phyloP scores from a whole-genome alignment of 2,797 vertebrate genomes.

The Gephyroberyx darwinii region DNA sequence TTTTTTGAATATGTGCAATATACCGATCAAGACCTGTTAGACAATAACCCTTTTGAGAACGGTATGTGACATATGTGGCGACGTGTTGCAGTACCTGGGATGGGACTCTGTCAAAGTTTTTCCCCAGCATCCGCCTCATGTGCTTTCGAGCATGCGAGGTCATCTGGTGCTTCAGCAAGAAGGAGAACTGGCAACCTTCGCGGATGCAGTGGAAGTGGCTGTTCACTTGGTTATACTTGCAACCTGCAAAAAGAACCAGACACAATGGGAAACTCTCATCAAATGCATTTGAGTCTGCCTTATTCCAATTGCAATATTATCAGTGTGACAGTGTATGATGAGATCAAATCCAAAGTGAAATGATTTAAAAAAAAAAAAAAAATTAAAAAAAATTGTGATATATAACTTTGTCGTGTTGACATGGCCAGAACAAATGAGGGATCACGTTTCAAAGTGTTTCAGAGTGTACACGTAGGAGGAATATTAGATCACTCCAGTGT shows the following conservation, averaged over 20 bases:
- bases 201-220: conserved; percentile 99
- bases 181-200: conserved; percentile 99
- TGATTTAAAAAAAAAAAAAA: conserved; percentile 16
- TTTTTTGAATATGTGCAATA: conserved; percentile 33
- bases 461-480: conserved; percentile 78
- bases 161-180: conserved; percentile 99
- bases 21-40: conserved; percentile 39
- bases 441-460: conserved; percentile 74
- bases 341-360: conserved; percentile 66
- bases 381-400: conserved; percentile 57
- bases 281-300: background rate
- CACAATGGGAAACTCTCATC: conserved; percentile 47
- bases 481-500: conserved; percentile 82
- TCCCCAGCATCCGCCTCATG: conserved; percentile 99
- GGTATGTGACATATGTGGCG: conserved; percentile 3
- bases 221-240: conserved; percentile 99
- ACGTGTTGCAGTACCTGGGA: conserved; percentile 85
- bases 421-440: conserved; percentile 62
- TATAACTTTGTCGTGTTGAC: conserved; percentile 53
- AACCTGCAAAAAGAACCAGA: conserved; percentile 81
- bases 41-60: conserved; percentile 46
- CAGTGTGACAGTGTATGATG: conserved; percentile 55
- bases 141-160: conserved; percentile 98
- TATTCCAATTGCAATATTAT: conserved; percentile 45
- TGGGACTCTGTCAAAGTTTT: conserved; percentile 96